Evolutionary conservation across 2,888 invertebrate genomes (phyloP).

Genomic region (Anarsia innoxiella): DNA sequence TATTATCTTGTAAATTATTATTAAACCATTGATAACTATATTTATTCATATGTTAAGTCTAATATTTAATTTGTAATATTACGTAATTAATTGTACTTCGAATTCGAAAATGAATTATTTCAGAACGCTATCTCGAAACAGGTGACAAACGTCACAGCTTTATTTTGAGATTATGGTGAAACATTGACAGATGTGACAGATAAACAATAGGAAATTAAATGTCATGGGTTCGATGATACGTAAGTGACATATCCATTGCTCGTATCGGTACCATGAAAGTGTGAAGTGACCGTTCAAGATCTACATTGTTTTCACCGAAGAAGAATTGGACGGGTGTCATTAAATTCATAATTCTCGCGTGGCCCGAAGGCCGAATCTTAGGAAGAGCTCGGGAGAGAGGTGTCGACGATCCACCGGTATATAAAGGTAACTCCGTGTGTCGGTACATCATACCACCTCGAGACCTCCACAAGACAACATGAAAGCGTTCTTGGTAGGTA

Average conservation of each 20-base stretch:
- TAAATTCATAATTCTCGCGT: conserved; percentile 73
- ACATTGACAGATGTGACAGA: conserved; percentile 2
- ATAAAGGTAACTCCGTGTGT: conserved; percentile 51
- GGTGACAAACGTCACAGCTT: too few relatives aligned
- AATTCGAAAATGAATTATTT: too few relatives aligned
- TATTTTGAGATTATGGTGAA: not conserved
- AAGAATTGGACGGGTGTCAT: conserved; percentile 67
- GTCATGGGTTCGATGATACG: conserved; percentile 22
- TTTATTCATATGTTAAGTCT: too few relatives aligned
- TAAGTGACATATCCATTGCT: too few relatives aligned
- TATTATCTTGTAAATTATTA: too few relatives aligned
- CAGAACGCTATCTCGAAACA: too few relatives aligned
- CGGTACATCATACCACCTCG: conserved; percentile 69
- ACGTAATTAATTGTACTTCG: too few relatives aligned
- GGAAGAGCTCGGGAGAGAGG: conserved; percentile 73
- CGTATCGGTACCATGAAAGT: conserved; percentile 54
- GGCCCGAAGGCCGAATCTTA: conserved; percentile 72
- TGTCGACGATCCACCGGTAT: conserved; percentile 54
- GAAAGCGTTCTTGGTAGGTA: conserved; percentile 76
- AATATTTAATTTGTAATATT: too few relatives aligned
- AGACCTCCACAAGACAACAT: conserved; percentile 72
- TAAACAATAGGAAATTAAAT: conserved; percentile 17
- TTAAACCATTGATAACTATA: too few relatives aligned
- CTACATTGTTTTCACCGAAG: conserved; percentile 70
- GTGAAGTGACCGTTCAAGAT: conserved; percentile 39